Evolutionary conservation across 64 coral and sea anemone species (phyloP).

Genomic region (Montipora foliosa): DNA sequence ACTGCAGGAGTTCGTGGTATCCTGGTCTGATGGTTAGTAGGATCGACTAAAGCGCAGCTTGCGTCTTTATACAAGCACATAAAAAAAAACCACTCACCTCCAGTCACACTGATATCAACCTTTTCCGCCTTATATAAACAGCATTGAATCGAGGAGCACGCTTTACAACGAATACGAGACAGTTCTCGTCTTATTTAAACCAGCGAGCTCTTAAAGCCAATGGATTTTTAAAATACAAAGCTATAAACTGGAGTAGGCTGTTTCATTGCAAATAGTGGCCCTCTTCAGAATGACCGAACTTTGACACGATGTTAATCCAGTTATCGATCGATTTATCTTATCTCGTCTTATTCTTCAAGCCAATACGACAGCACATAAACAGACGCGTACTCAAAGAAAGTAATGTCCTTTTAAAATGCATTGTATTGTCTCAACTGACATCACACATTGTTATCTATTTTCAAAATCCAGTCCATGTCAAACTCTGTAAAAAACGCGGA

Average conservation of each 20-base stretch:
- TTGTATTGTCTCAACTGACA: not conserved
- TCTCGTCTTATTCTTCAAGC: not conserved
- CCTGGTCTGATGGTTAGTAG: too few species aligned
- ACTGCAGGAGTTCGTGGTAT: too few species aligned
- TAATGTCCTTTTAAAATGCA: not conserved
- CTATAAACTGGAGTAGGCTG: too few species aligned
- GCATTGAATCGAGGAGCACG: not conserved
- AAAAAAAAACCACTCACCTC: not conserved
- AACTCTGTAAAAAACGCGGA: not conserved
- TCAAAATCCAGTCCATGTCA: not conserved
- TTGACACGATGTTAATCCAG: not conserved
- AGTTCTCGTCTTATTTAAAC: not conserved
- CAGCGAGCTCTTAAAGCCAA: not conserved
- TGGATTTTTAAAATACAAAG: too few species aligned
- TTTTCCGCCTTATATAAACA: not conserved
- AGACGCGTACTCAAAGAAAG: not conserved
- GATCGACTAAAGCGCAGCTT: too few species aligned
- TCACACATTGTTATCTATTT: not conserved
- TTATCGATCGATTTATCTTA: conserved; percentile 48
- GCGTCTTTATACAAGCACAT: too few species aligned
- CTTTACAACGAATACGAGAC: not conserved
- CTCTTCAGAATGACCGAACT: not conserved
- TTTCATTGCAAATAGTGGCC: not conserved
- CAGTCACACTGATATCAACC: not conserved
- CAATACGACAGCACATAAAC: not conserved